Conservation (phyloP, 2,888 invertebrate genomes). For the Phaedon cochleariae region DNA sequence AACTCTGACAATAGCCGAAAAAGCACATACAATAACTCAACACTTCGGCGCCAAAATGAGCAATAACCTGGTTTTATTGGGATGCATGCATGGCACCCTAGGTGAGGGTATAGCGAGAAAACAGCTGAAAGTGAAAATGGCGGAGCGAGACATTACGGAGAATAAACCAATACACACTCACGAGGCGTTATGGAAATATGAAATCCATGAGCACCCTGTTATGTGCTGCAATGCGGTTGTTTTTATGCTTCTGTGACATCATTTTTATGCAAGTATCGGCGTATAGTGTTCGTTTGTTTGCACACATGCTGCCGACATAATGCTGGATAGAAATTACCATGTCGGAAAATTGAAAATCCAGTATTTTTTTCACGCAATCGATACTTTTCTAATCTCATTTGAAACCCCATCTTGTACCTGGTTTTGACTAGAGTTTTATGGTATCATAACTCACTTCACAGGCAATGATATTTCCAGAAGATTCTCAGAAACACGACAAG, state of each 20-base stretch:
- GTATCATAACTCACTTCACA: too few species aligned
- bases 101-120: constrained; percentile 39
- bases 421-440: too few species aligned
- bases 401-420: too few species aligned
- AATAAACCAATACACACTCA: constrained; percentile 52
- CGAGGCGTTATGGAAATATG: constrained; percentile 54
- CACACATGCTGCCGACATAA: not conserved
- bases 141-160: constrained; percentile 51
- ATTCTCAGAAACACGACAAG: too few species aligned
- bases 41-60: constrained; percentile 12
- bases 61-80: constrained; percentile 21
- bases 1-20: constrained; percentile 6
- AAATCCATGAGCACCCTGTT: constrained; percentile 52
- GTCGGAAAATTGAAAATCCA: too few species aligned
- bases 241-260: constrained; percentile 48
- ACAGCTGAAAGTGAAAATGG: constrained; percentile 35
- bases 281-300: constrained; percentile 10
- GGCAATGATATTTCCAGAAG: too few species aligned
- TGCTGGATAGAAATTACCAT: not conserved
- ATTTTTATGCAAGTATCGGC: constrained; percentile 44
- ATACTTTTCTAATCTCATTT: too few species aligned
- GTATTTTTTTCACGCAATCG: too few species aligned
- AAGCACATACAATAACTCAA: constrained; percentile 6
- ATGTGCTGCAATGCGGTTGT: constrained; percentile 54
- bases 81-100: constrained; percentile 21